A percentile compares a stretch with the other conserved stretches of the same genome.
Conservation (phyloP, 2,797 vertebrate genomes). For the Peromyscus melanophrys region DNA sequence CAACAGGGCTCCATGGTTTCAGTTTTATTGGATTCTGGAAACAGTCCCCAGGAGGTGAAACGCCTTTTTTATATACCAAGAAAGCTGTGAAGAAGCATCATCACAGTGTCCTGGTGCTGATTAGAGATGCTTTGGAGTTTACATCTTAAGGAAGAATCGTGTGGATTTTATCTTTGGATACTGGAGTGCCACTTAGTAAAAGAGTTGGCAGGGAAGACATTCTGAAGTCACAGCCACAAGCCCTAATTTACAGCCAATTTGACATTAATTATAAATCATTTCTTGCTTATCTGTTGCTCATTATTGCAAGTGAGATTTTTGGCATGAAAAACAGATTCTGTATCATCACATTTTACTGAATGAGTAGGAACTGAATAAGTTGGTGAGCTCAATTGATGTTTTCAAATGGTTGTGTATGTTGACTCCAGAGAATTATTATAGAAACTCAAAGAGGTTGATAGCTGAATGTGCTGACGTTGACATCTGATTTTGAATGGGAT, state of each 20-base stretch:
- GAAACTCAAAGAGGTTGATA: conserved; percentile 48
- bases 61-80: neutral
- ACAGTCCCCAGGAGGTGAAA: neutral
- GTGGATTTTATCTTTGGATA: conserved; percentile 62
- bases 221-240: conserved; percentile 58
- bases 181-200: neutral
- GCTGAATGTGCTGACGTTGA: conserved; percentile 3
- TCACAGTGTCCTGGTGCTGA: accelerated
- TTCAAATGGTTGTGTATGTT: conserved; percentile 61
- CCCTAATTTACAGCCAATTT: conserved; percentile 81
- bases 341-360: conserved; percentile 79
- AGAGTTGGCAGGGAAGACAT: conserved; percentile 66
- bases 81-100: neutral
- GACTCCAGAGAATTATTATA: conserved; percentile 39
- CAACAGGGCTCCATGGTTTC: neutral
- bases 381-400: conserved; percentile 59
- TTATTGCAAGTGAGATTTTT: conserved; percentile 77
- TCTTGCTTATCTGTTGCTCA: conserved; percentile 75
- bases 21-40: neutral
- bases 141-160: conserved; percentile 66
- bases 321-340: conserved; percentile 63
- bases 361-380: conserved; percentile 71
- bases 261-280: conserved; percentile 71
- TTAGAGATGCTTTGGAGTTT: conserved; percentile 62
- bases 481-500: conserved; percentile 57